phyloP scores from a whole-genome alignment of 2,888 invertebrate genomes.

The Mycogona germanica region DNA sequence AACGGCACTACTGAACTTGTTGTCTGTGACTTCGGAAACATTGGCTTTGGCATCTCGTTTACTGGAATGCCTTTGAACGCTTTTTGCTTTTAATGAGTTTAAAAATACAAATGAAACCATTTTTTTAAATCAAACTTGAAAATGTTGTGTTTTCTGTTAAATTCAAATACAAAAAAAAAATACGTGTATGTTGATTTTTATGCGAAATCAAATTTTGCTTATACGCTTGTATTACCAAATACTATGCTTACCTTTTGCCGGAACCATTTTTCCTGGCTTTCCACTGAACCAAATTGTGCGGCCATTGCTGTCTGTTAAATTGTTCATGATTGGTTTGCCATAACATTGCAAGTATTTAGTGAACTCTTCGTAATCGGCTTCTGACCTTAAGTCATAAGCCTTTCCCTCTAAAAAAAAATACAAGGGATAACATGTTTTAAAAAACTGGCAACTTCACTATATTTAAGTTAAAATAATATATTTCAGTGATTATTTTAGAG shows the following conservation, averaged over 20 bases:
- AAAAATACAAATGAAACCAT: too few relatives aligned
- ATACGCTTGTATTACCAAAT: too few relatives aligned
- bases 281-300: slow-evolving; percentile 34
- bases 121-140: too few relatives aligned
- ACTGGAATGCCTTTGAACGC: too few relatives aligned
- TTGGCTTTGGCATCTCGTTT: too few relatives aligned
- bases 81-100: too few relatives aligned
- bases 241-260: slow-evolving; percentile 29
- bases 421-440: background rate
- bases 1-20: too few relatives aligned
- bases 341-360: slow-evolving; percentile 34
- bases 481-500: background rate
- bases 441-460: background rate
- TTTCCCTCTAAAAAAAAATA: background rate
- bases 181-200: background rate
- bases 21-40: too few relatives aligned
- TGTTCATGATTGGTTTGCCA: slow-evolving; percentile 32
- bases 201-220: background rate
- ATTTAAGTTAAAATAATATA: too few relatives aligned
- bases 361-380: slow-evolving; percentile 21
- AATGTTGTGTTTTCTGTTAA: too few relatives aligned
- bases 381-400: background rate
- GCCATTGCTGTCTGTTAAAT: slow-evolving; percentile 30
- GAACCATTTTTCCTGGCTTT: slow-evolving; percentile 29
- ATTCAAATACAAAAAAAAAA: too few relatives aligned